Conservation (phyloP, 2,113 vertebrate species). For the Podilymbus podiceps region DNA sequence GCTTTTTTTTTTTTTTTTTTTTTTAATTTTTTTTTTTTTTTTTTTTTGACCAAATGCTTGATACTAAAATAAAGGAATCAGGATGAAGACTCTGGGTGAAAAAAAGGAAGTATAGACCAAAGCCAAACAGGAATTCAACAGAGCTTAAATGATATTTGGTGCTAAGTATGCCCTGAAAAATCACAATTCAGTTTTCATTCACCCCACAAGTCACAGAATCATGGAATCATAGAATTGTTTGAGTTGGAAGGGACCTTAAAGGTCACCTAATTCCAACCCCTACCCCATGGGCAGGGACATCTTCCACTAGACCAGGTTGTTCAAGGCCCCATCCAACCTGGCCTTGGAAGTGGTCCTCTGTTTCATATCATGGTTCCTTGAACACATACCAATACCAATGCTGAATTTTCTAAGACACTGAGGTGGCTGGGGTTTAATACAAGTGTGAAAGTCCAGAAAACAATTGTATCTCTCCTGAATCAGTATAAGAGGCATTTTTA, state of each 20-base stretch:
- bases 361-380: background rate
- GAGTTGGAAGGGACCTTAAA: too few species aligned
- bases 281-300: too few species aligned
- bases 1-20: background rate
- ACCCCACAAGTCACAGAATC: too few species aligned
- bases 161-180: background rate
- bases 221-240: too few species aligned
- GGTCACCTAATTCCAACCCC: too few species aligned
- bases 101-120: background rate
- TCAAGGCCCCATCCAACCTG: too few species aligned
- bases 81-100: background rate
- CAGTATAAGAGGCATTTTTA: background rate
- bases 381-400: background rate
- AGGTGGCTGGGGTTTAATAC: background rate
- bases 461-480: background rate
- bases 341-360: background rate
- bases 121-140: background rate
- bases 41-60: background rate
- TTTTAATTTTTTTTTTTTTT: background rate
- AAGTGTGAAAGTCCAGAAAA: background rate
- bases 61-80: background rate
- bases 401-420: background rate
- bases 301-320: too few species aligned
- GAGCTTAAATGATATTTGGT: background rate
- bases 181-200: background rate